A percentile compares a stretch with the other conserved stretches of the same genome.
phyloP scores from a whole-genome alignment of 2,888 invertebrate genomes.

The Itoplectis maculator region DNA sequence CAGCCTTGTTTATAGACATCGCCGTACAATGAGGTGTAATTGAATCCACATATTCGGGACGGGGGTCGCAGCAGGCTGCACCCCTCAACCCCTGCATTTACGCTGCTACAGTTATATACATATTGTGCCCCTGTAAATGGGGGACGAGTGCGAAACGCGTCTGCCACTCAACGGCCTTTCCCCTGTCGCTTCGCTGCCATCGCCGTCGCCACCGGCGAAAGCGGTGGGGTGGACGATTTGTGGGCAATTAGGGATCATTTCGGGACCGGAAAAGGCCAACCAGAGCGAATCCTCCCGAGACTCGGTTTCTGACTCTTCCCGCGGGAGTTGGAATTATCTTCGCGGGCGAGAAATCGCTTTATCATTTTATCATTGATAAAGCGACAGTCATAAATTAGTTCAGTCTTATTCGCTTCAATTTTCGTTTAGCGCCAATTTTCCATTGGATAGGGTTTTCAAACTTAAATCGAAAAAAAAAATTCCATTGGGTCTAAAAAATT shows the following conservation, averaged over 20 bases:
- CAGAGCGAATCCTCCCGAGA: constrained; percentile 28
- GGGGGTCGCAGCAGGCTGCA: constrained; percentile 64
- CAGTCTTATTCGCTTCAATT: no score
- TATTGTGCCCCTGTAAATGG: background rate
- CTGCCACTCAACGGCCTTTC: constrained; percentile 53
- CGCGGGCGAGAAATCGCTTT: background rate
- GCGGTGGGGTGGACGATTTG: constrained; percentile 78
- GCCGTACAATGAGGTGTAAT: constrained; percentile 82
- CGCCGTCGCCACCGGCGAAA: constrained; percentile 7
- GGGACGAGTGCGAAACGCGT: constrained; percentile 40
- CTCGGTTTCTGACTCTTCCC: constrained; percentile 15
- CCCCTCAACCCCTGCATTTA: constrained; percentile 14
- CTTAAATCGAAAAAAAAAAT: no score
- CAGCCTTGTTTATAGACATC: constrained; percentile 83
- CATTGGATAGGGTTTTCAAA: no score
- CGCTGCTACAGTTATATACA: constrained; percentile 49
- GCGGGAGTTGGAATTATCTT: background rate
- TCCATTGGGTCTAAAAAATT: no score
- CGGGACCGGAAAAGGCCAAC: constrained; percentile 57
- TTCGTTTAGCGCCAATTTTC: no score
- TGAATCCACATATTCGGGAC: constrained; percentile 81
- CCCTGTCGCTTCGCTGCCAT: constrained; percentile 20
- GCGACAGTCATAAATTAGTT: no score
- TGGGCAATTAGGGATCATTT: constrained; percentile 81
- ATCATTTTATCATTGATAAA: background rate